phyloP scores from a whole-genome alignment of 2,888 invertebrate genomes.

The Leucophora obtusa region DNA sequence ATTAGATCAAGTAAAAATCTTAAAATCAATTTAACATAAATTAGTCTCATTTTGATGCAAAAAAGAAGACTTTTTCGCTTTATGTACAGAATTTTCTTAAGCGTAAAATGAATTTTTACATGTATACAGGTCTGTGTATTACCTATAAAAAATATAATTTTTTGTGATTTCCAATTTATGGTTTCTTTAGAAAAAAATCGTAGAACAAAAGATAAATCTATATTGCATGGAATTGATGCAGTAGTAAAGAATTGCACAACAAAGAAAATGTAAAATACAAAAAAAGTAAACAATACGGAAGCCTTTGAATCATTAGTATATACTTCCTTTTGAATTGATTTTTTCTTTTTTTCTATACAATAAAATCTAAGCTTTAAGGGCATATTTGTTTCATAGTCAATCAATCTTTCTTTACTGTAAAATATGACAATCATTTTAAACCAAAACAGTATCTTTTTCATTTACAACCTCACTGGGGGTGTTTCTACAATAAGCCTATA shows the following conservation, averaged over 20 bases:
- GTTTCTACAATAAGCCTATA: no score
- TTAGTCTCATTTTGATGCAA: slow-evolving; percentile 1
- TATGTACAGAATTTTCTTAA: no score
- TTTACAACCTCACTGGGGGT: no score
- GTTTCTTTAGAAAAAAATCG: slow-evolving; percentile 30
- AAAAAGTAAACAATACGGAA: slow-evolving; percentile 56
- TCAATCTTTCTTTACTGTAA: slow-evolving; percentile 44
- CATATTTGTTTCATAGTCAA: slow-evolving; percentile 50
- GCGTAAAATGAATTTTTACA: no score
- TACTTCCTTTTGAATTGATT: slow-evolving; percentile 55
- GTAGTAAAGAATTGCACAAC: slow-evolving; percentile 38
- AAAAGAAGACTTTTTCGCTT: neutral
- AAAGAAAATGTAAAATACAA: slow-evolving; percentile 19
- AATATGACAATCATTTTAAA: slow-evolving; percentile 33
- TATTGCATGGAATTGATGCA: slow-evolving; percentile 31
- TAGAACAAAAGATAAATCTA: slow-evolving; percentile 23
- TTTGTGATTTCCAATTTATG: slow-evolving; percentile 53
- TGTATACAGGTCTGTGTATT: no score
- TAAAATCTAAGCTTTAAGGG: slow-evolving; percentile 8
- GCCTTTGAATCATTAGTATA: slow-evolving; percentile 63
- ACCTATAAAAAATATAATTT: neutral
- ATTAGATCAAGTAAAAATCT: no score
- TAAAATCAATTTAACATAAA: no score
- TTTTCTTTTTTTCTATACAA: slow-evolving; percentile 24
- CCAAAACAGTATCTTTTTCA: no score